A percentile compares a stretch with the other conserved stretches of the same genome.
Evolutionary conservation across 1,140 invertebrate species (phyloP).

Genomic region (Drosophila arizonae): DNA sequence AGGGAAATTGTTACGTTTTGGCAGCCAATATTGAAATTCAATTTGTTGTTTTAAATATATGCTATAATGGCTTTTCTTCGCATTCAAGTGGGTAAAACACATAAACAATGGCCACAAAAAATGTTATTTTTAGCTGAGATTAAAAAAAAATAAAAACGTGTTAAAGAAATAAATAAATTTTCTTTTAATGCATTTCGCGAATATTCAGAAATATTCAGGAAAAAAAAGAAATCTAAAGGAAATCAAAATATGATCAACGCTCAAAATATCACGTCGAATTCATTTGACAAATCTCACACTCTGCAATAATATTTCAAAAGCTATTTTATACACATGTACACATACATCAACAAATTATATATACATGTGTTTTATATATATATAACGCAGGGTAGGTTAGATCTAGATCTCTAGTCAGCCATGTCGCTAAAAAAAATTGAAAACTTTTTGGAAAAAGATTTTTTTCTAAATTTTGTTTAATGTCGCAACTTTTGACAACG

Average conservation of each 20-base stretch:
- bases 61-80: background rate
- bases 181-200: conserved; percentile 12
- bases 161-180: conserved; percentile 30
- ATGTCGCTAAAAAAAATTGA: conserved; percentile 71
- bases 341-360: conserved; percentile 3
- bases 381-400: conserved; percentile 8
- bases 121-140: conserved; percentile 48
- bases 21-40: conserved; percentile 19
- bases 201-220: conserved; percentile 3
- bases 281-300: conserved; percentile 50
- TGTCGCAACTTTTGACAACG: conserved; percentile 33
- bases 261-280: conserved; percentile 28
- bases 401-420: conserved; percentile 62
- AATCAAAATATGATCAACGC: conserved; percentile 21
- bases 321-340: conserved; percentile 38
- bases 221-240: background rate
- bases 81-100: conserved; percentile 42
- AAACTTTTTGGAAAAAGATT: conserved; percentile 60
- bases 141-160: conserved; percentile 5
- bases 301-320: conserved; percentile 45
- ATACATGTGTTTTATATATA: conserved; percentile 13
- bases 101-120: conserved; percentile 49
- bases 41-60: background rate
- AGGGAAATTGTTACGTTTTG: conserved; percentile 20
- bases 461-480: conserved; percentile 54